phyloP scores from a whole-genome alignment of 2,888 invertebrate genomes.

The Protonemura montana region DNA sequence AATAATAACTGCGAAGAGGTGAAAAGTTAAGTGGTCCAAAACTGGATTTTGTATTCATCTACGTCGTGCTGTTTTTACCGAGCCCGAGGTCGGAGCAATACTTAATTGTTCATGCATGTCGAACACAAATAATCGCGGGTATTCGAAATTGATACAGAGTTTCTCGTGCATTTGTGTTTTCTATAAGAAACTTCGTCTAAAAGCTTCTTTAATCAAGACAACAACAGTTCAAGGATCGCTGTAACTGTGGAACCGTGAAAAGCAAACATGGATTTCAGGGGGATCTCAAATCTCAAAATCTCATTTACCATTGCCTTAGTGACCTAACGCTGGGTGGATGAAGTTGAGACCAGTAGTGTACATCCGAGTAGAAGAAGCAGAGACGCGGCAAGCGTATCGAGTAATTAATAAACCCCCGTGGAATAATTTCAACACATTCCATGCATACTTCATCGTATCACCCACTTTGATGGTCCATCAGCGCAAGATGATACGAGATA shows the following conservation, averaged over 20 bases:
- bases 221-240: no score
- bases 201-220: no score
- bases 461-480: slow-evolving; percentile 12
- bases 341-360: not conserved
- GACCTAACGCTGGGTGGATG: not conserved
- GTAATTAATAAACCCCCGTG: not conserved
- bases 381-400: not conserved
- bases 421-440: slow-evolving; percentile 12
- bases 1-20: not conserved
- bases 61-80: not conserved
- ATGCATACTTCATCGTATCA: slow-evolving; percentile 12
- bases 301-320: not conserved
- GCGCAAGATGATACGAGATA: not conserved
- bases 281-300: no score
- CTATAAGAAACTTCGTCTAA: no score
- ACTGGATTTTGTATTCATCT: not conserved
- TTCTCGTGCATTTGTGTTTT: no score
- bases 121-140: no score
- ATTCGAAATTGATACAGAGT: no score
- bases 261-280: not conserved
- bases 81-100: not conserved
- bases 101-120: no score
- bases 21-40: not conserved
- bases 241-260: no score
- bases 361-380: not conserved